Evolutionary conservation across 64 coral and sea anemone species (phyloP).

Genomic region (Acropora yongei): DNA sequence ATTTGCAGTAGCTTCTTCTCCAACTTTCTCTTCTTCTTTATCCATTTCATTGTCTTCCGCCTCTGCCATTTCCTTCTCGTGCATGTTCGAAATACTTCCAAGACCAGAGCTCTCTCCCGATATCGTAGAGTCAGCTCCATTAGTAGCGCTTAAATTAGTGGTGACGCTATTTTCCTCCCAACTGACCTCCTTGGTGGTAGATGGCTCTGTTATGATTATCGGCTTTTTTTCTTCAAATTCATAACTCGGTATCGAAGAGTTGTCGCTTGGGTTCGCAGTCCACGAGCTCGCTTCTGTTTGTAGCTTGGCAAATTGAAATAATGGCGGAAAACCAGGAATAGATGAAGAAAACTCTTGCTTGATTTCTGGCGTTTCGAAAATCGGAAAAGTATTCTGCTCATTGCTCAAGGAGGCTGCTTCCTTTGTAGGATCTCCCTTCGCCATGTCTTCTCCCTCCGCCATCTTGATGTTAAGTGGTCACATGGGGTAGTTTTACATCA

Average conservation of each 20-base stretch:
- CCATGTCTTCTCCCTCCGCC: background rate
- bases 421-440: background rate
- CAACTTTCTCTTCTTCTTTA: background rate
- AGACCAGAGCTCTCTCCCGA: background rate
- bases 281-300: conserved; percentile 31
- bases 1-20: background rate
- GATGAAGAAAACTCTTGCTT: background rate
- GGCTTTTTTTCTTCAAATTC: background rate
- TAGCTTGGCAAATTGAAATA: conserved; percentile 35
- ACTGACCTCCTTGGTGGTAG: background rate
- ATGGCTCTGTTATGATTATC: background rate
- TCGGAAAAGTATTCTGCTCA: background rate
- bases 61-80: background rate
- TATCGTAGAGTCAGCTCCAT: background rate
- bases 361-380: background rate
- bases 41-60: background rate
- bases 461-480: conserved; percentile 11
- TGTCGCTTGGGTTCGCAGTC: background rate
- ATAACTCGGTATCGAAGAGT: background rate
- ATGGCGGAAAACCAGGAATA: conserved; percentile 50
- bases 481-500: conserved; percentile 24
- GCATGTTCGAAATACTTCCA: background rate
- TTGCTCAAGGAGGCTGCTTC: background rate
- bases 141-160: background rate
- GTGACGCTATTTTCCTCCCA: background rate